Base-by-base conservation (phyloP, 2,888 invertebrate genomes). In the Drosophila pseudotakahashii region DNA sequence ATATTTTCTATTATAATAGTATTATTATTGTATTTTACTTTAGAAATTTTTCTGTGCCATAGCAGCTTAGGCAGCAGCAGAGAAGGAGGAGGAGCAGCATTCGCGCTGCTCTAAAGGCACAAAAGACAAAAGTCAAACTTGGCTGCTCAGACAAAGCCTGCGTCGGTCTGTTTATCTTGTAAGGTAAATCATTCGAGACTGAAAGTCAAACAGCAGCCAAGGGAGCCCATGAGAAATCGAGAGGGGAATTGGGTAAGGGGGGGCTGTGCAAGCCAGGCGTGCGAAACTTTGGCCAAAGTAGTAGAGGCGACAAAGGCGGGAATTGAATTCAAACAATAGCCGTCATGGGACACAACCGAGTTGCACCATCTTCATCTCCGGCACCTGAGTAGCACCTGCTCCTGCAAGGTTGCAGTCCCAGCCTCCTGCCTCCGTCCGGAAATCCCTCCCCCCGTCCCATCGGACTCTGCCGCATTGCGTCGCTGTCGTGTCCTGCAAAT, bases 121-220 rank as follows among this genome's bases (percentile, higher is more conserved):
- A 66, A 78, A 88, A 88, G 81, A 84, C 88, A 78, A 84, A 88
- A 84, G 88, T 84, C 75, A 80, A 88, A 88, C 88, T 86, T 86
- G 71, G 61, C 68, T 74, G 77, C 79, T 77, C 88, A 79, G 79
- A 79, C 77, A 78, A 82, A 72, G 68, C 68, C 61, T 59, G 63
- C 50, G 39, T 10, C 73, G 58, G 75, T 73, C 77, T 85, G 88
- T 85, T 86, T 85, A 83, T 88, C 89, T 81, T 86, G 85, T 75
- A 78, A 80, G 78, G 85, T 89, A 87, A 86, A 89, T 86, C 89
- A 86, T 89, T 84, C 78, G 88, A 84, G 85, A 86, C 89, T 81
- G 78, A 78, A 89, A 85, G 87, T 83, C 87, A 88, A 88, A 88
- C 87, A 85, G 63, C 67, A 81, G 66, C 60, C 39, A n/a, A 30